A percentile compares a stretch with the other conserved stretches of the same genome.
phyloP scores from a whole-genome alignment of 2,888 invertebrate species.

The Periphyllus acericola region DNA sequence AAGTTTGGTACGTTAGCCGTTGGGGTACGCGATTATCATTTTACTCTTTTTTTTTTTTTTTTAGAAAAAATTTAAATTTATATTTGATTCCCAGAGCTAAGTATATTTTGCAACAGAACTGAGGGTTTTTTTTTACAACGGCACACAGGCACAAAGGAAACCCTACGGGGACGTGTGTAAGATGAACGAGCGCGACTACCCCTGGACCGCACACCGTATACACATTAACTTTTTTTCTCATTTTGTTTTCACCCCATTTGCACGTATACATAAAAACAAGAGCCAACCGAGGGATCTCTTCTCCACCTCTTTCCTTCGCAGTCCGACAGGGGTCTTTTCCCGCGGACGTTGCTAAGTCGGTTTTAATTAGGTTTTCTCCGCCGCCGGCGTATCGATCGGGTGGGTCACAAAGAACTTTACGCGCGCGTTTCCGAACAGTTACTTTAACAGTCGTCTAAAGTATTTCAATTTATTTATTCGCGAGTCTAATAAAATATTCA shows the following conservation, averaged over 20 bases:
- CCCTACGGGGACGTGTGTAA: conserved; percentile 59
- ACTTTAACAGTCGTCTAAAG: background rate
- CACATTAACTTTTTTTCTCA: conserved; percentile 55
- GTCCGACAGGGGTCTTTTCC: conserved; percentile 56
- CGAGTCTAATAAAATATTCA: background rate
- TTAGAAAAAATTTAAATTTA: conserved; percentile 57
- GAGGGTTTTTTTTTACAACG: conserved; percentile 38
- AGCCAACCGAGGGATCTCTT: conserved; percentile 59
- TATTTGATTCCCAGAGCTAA: conserved; percentile 58
- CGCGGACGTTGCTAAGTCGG: conserved; percentile 60
- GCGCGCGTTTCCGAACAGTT: conserved; percentile 27
- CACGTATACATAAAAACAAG: conserved; percentile 42
- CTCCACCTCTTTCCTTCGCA: conserved; percentile 52
- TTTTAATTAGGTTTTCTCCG: conserved; percentile 62
- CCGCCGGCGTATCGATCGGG: conserved; percentile 52
- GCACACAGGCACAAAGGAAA: conserved; percentile 58
- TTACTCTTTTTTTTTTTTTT: conserved; percentile 40
- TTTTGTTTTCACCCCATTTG: conserved; percentile 62
- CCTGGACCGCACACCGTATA: conserved; percentile 29
- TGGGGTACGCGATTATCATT: conserved; percentile 54
- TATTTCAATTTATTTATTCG: background rate
- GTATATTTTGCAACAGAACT: conserved; percentile 37
- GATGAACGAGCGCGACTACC: conserved; percentile 56
- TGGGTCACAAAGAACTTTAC: conserved; percentile 21
- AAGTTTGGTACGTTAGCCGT: conserved; percentile 46